Percentiles rank a stretch among this genome's conserved stretches.
phyloP scores from a whole-genome alignment of 2,113 vertebrate genomes.

The Antennarius striatus region DNA sequence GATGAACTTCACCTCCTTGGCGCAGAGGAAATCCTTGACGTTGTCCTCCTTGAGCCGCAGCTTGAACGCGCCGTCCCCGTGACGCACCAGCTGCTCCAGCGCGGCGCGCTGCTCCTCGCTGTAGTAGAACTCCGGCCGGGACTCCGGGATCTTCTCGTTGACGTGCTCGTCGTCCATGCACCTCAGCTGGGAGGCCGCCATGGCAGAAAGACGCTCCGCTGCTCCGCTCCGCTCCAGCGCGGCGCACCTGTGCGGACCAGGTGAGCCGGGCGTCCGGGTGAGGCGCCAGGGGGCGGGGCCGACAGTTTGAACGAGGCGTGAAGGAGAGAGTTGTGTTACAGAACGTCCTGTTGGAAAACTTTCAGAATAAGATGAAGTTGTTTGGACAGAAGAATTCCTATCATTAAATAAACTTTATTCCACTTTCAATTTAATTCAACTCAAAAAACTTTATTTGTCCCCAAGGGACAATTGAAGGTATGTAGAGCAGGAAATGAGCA shows the following conservation, averaged over 20 bases:
- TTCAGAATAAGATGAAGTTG: conserved; percentile 26
- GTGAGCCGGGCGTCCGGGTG: conserved; percentile 41
- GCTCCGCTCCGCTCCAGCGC: background rate
- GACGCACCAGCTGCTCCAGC: conserved; percentile 83
- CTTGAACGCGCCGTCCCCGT: conserved; percentile 86
- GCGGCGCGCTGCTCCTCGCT: conserved; percentile 92
- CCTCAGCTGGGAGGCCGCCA: conserved; percentile 92
- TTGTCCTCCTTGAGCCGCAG: conserved; percentile 81
- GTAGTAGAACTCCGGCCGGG: conserved; percentile 90
- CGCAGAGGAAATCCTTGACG: conserved; percentile 86
- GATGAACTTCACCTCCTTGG: conserved; percentile 81
- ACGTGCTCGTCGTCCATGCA: conserved; percentile 90
- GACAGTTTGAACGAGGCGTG: background rate
- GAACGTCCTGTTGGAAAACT: background rate
- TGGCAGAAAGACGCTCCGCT: conserved; percentile 43
- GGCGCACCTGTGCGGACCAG: conserved; percentile 52
- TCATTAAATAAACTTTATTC: no score
- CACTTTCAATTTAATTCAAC: no score
- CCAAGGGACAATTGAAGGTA: no score
- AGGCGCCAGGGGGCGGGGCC: conserved; percentile 43
- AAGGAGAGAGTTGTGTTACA: background rate
- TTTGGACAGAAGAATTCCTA: no score
- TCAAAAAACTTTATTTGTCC: no score
- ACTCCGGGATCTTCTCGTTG: conserved; percentile 87
- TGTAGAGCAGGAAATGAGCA: no score